Evolutionary conservation across 1,140 invertebrate genomes (phyloP), one percentile per base, ranked within the genome.

Genomic region (Babylonia areolata): DNA sequence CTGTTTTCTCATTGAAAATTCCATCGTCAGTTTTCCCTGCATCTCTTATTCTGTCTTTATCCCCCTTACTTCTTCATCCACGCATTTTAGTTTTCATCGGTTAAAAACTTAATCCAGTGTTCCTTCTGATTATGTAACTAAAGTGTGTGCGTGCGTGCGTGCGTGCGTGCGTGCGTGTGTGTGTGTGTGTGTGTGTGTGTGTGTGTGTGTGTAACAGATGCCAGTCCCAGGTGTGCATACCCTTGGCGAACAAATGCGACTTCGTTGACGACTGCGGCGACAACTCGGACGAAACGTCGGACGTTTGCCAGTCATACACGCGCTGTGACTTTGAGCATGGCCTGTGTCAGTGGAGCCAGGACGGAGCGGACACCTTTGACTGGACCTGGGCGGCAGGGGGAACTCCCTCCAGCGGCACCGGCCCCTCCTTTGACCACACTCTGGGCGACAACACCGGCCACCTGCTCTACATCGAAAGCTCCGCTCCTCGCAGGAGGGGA

Each of bases 381-480:
- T 94, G 93, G 93, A 88, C 87, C 5, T 84, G 86, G 37, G 81
- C 85, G 33, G 84, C 85, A 42, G 91, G 92, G 15, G 75, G 64
- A 40, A 93, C 93, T 23, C 71, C 88, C 51, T 90, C 91, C 23
- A 20, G 75, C 1, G 88, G 87, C 54, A 93, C 92, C 40, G 93
- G 92, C 33, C 92, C 92, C 58, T 87, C 83, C 64, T 78, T 79
- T 69, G 93, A 94, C 84, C 93, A 94, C 84, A 92, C 93, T 1
- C 90, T 90, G 79, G 90, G 91, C 64, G 91, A 89, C 77, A 51
- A 69, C 84, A 23, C 95, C 95, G 97, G 97, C 39, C 95, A 97
- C 92, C 97, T 97, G 92, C 95, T 97, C 93, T 97, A 97, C 90
- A 96, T 97, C 46, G 97, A 97, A 90, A 96, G 96, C 64, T 96